A percentile compares a stretch with the other conserved stretches of the same genome.
Conservation (phyloP, 2,888 invertebrate genomes). For the Acleris holmiana region DNA sequence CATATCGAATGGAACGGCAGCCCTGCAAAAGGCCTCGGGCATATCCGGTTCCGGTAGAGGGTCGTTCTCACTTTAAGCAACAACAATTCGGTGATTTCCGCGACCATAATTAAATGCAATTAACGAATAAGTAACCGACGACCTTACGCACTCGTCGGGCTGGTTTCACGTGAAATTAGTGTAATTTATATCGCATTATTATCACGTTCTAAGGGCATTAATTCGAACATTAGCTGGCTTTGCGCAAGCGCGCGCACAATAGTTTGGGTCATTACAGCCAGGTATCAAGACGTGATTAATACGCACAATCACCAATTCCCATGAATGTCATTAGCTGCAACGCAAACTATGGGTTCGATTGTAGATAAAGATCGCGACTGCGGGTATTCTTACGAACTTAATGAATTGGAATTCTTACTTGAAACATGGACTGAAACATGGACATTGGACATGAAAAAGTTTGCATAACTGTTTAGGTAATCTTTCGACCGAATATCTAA, state of each 20-base stretch:
- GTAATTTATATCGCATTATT: slow-evolving; percentile 49
- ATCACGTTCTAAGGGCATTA: slow-evolving; percentile 56
- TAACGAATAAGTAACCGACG: slow-evolving; percentile 53
- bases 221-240: slow-evolving; percentile 25
- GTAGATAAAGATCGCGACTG: slow-evolving; percentile 1
- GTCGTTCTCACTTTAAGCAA: slow-evolving; percentile 75
- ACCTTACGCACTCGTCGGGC: slow-evolving; percentile 40
- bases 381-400: neutral
- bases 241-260: slow-evolving; percentile 29
- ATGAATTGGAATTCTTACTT: neutral
- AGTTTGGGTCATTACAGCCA: slow-evolving; percentile 27
- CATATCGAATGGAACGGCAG: slow-evolving; percentile 44
- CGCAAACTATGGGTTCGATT: slow-evolving; percentile 22
- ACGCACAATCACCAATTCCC: slow-evolving; percentile 20
- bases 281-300: slow-evolving; percentile 22
- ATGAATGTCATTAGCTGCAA: slow-evolving; percentile 27
- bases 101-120: slow-evolving; percentile 59
- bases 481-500: slow-evolving; percentile 14
- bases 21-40: slow-evolving; percentile 64
- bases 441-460: neutral
- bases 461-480: slow-evolving; percentile 6
- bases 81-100: slow-evolving; percentile 70
- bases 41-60: slow-evolving; percentile 74
- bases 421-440: too few species aligned
- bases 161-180: slow-evolving; percentile 24